These are phyloP conservation scores for Cremastobaeus sp. DNA, from an alignment of 2,888 invertebrate species.

Conservation along the genomic window DNA sequence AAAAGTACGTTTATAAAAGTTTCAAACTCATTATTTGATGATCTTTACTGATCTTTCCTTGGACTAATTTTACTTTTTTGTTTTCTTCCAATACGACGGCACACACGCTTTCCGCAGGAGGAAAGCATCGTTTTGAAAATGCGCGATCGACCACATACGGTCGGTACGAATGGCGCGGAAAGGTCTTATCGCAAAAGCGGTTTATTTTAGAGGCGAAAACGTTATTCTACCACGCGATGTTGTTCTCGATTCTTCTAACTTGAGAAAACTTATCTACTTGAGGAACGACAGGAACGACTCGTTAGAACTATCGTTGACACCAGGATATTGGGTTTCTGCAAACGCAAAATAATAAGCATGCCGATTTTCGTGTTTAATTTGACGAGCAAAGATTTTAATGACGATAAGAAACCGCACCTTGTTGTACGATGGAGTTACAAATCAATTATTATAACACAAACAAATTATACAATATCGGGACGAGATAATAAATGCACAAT, in stretches of 20 bases:
- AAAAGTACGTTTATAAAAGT: too few relatives aligned
- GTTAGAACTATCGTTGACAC: conserved; percentile 54
- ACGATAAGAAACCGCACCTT: conserved; percentile 16
- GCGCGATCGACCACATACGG: conserved; percentile 59
- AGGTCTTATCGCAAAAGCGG: conserved; percentile 69
- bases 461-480: background rate
- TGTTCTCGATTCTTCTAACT: conserved; percentile 60
- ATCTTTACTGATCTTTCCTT: conserved; percentile 52
- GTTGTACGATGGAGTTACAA: conserved; percentile 6
- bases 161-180: conserved; percentile 63
- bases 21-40: conserved; percentile 56
- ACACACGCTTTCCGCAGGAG: conserved; percentile 50
- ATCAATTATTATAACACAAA: background rate
- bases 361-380: too few relatives aligned
- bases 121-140: conserved; percentile 49
- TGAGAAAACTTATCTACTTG: conserved; percentile 63
- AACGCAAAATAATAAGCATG: conserved; percentile 45
- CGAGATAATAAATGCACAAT: too few relatives aligned
- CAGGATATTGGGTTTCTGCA: conserved; percentile 52
- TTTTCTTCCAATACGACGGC: conserved; percentile 36
- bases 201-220: conserved; percentile 68
- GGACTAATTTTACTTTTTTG: conserved; percentile 40
- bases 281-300: conserved; percentile 56
- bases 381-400: too few relatives aligned
- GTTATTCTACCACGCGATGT: conserved; percentile 70